Conservation (phyloP, 2,113 vertebrate species). For the Megaceryle torquata region DNA sequence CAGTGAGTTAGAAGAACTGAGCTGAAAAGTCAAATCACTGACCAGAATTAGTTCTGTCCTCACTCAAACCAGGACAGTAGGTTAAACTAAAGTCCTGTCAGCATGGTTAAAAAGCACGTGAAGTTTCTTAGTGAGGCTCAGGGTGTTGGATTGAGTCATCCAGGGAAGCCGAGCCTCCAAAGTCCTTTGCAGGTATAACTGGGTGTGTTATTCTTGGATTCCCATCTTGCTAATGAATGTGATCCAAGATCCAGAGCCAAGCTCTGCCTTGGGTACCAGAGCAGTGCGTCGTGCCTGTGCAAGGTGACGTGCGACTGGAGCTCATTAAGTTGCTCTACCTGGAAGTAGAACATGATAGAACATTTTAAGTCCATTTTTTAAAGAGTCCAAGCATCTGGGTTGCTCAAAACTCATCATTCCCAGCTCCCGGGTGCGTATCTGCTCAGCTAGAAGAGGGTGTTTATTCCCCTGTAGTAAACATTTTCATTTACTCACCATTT, state of each 20-base stretch:
- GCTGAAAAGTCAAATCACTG: no score
- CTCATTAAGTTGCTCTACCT: neutral
- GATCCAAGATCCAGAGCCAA: neutral
- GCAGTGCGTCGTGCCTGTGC: rapidly evolving
- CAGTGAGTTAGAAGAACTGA: no score
- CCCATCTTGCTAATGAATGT: neutral
- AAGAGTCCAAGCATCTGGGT: neutral
- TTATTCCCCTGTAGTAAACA: neutral
- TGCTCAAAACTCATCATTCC: neutral
- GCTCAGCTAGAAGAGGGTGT: neutral
- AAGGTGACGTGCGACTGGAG: rapidly evolving
- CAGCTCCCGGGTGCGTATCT: neutral
- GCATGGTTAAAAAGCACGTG: neutral
- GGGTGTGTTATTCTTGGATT: neutral
- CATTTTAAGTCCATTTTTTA: neutral
- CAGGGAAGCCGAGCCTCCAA: neutral
- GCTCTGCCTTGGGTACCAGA: neutral
- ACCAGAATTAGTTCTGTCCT: no score
- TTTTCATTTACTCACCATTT: neutral
- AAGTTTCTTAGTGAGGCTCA: neutral
- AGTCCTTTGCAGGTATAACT: neutral
- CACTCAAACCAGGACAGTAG: no score
- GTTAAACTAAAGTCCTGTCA: neutral
- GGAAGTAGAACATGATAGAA: neutral
- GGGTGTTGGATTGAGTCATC: neutral